Percentiles rank a stretch among this genome's conserved stretches.
phyloP scores from a whole-genome alignment of 2,113 vertebrate genomes.

The Oryzias woworae region DNA sequence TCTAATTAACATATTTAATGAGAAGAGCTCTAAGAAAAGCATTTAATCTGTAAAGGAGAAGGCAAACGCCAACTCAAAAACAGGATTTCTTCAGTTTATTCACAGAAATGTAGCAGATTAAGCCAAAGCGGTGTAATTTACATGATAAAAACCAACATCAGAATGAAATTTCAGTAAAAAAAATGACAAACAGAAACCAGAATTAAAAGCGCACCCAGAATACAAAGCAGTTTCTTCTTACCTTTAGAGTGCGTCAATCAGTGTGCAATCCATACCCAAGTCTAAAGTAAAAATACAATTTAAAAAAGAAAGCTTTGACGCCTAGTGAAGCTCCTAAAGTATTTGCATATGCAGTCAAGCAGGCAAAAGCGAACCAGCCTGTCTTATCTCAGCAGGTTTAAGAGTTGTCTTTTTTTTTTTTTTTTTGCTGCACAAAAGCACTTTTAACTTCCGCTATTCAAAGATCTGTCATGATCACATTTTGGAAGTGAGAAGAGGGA shows the following conservation, averaged over 20 bases:
- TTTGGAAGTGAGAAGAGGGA: background rate
- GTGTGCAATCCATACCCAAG: background rate
- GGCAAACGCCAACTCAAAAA: too few species aligned
- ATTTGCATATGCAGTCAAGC: conserved; percentile 46
- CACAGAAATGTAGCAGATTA: too few species aligned
- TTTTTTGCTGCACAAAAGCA: background rate
- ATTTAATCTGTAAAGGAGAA: too few species aligned
- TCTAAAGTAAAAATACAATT: background rate
- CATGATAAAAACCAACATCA: too few species aligned
- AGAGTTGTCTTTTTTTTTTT: fast-evolving
- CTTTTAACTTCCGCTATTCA: conserved; percentile 46
- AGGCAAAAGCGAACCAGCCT: background rate
- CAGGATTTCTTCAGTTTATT: too few species aligned
- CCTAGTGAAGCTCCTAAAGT: conserved; percentile 1
- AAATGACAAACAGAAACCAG: too few species aligned
- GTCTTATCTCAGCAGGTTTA: background rate
- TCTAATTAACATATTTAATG: too few species aligned
- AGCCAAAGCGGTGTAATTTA: too few species aligned
- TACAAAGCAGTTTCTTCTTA: conserved; percentile 22
- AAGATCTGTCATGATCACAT: background rate
- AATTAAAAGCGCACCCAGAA: too few species aligned
- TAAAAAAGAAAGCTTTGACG: conserved; percentile 31
- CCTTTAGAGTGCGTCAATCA: conserved; percentile 1
- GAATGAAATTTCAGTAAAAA: too few species aligned
- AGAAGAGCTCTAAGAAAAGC: too few species aligned